Base-by-base conservation (phyloP, 2,113 vertebrate genomes). In the Hepsetus odoe region DNA sequence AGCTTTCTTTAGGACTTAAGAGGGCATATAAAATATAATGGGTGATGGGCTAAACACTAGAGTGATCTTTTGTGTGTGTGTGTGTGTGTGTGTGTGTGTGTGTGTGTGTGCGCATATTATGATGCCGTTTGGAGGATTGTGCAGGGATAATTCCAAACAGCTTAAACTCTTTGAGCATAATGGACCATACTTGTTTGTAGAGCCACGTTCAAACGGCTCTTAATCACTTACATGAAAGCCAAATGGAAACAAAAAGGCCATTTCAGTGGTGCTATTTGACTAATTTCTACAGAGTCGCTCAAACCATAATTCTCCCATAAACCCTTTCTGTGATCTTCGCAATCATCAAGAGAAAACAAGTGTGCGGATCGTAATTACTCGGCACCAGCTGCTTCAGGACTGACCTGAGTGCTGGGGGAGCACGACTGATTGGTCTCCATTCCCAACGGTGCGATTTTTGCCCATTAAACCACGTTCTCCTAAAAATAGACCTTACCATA, bases 141-240 rank as follows among this genome's bases (percentile, higher is more conserved):
- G 68, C 67, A 80, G 46, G 77, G 77, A 77, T 80, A 74, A 82
- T 80, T 81, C 75, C 32, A 74, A 82, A 85, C 80, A 80, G 80
- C 51, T 82, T 85, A 80, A 74, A 70, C 24, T 56, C 69, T 80
- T 65, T 59, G 59, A 77, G 66, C 14, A 35, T 64, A 70, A 61
- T 81, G 67, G 74, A 26, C 74, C 55, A 14, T 71, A 72, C 58
- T 77, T 26, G 72, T 79, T 75, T 76, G 49, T 26, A 74, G 40
- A 40, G 33, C 56, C 74, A 33, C 71, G 55, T 46, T 33, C 40
- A 65, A 77, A 76, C 75, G n/a, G 44, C 64, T 35, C 62, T 68
- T 80, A 85, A 82, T 80, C 70, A 72, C 67, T 62, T 66, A 73
- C 56, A 64, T 74, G 33, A 75, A 56, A 77, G 80, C 44, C 33